Evolutionary conservation across 2,797 vertebrate species (phyloP).

Genomic region (Poeciliopsis presidionis): DNA sequence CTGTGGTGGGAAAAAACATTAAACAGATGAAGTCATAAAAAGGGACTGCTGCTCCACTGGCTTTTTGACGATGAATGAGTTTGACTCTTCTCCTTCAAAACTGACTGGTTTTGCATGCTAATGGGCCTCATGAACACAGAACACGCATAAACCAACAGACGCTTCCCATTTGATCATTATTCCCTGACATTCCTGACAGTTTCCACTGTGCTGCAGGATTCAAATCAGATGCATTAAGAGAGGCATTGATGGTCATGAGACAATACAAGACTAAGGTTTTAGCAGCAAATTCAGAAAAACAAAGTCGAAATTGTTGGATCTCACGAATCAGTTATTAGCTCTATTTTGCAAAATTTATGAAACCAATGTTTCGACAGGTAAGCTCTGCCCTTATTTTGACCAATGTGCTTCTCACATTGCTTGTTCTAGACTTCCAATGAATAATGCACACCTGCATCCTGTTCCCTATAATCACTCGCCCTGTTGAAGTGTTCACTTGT

Average conservation of each 20-base stretch:
- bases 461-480: neutral
- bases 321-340: neutral
- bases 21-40: constrained; percentile 77
- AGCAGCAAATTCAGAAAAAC: neutral
- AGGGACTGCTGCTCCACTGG: constrained; percentile 49
- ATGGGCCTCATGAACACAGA: constrained; percentile 33
- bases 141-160: constrained; percentile 34
- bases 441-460: neutral
- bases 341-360: neutral
- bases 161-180: constrained; percentile 62
- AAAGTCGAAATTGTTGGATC: neutral
- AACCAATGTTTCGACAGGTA: neutral
- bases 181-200: constrained; percentile 64
- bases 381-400: neutral
- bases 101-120: constrained; percentile 55
- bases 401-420: neutral
- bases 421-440: neutral
- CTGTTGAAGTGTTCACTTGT: neutral
- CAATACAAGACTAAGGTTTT: neutral
- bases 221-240: constrained; percentile 65
- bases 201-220: constrained; percentile 69
- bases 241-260: constrained; percentile 48
- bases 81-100: constrained; percentile 60
- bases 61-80: constrained; percentile 68
- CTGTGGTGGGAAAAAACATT: constrained; percentile 70